A percentile compares a stretch with the other conserved stretches of the same genome.
Conservation (phyloP, 2,888 invertebrate species). For the Fragum whitleyi region DNA sequence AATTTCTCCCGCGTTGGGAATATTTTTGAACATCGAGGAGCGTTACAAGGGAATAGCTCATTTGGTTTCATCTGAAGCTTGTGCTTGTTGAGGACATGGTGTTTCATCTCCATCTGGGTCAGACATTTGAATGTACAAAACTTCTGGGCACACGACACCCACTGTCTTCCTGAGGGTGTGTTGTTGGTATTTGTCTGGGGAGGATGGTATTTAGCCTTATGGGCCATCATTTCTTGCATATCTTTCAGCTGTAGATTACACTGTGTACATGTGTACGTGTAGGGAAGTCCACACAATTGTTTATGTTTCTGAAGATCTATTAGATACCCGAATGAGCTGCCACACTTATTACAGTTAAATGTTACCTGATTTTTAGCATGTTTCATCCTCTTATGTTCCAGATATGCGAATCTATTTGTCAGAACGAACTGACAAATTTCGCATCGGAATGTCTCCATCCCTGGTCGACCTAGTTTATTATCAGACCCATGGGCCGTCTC, state of each 20-base stretch:
- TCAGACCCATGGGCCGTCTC: slow-evolving; percentile 36
- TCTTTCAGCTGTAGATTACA: slow-evolving; percentile 21
- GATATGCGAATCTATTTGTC: slow-evolving; percentile 60
- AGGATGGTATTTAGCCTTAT: slow-evolving; percentile 17
- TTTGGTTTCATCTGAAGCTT: slow-evolving; percentile 20
- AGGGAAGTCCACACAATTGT: slow-evolving; percentile 39
- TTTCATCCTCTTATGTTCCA: slow-evolving; percentile 64
- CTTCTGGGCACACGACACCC: slow-evolving; percentile 7
- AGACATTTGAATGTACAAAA: slow-evolving; percentile 52
- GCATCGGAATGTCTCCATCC: slow-evolving; percentile 62
- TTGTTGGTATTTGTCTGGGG: neutral
- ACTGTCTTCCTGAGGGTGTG: slow-evolving; percentile 26
- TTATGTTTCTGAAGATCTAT: slow-evolving; percentile 56
- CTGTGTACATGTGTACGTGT: slow-evolving; percentile 13
- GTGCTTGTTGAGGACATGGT: slow-evolving; percentile 48
- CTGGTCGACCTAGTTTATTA: slow-evolving; percentile 43
- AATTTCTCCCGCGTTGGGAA: slow-evolving; percentile 50
- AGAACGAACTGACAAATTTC: slow-evolving; percentile 62
- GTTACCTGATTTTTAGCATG: slow-evolving; percentile 44
- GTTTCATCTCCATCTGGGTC: slow-evolving; percentile 54
- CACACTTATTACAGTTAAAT: slow-evolving; percentile 57
- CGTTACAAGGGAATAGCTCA: slow-evolving; percentile 55
- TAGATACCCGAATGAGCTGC: slow-evolving; percentile 38
- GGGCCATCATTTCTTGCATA: slow-evolving; percentile 14
- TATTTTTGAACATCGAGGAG: slow-evolving; percentile 44